phyloP scores from a whole-genome alignment of 1,140 invertebrate species.

The Ceratina australensis region DNA sequence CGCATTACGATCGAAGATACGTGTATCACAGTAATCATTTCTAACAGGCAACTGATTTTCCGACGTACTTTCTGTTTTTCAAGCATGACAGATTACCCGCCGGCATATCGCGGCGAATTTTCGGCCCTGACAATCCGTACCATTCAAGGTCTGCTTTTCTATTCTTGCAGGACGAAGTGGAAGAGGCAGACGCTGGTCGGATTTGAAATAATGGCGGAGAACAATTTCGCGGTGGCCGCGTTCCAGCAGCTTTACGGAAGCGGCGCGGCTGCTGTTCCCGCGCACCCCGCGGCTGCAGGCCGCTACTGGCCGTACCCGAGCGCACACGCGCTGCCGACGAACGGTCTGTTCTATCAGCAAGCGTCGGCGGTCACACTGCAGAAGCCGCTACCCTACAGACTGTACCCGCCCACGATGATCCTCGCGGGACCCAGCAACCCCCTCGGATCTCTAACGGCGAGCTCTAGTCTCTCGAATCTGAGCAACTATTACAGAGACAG shows the following conservation, averaged over 20 bases:
- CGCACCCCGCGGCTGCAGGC: constrained; percentile 84
- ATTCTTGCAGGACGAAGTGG: constrained; percentile 97
- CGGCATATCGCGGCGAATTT: neutral
- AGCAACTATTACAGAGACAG: constrained; percentile 84
- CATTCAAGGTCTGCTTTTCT: neutral
- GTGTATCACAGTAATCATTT: too few relatives aligned
- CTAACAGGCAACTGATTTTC: too few relatives aligned
- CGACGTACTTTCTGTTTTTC: too few relatives aligned
- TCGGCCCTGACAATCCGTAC: neutral
- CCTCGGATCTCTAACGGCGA: constrained; percentile 81
- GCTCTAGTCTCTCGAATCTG: constrained; percentile 82
- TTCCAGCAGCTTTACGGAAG: constrained; percentile 94
- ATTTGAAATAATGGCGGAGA: constrained; percentile 96
- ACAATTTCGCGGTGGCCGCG: constrained; percentile 97
- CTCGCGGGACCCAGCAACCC: constrained; percentile 83
- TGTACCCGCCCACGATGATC: constrained; percentile 83
- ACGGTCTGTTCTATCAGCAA: constrained; percentile 90
- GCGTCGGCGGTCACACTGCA: constrained; percentile 87
- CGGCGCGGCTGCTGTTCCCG: constrained; percentile 72
- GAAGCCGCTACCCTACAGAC: constrained; percentile 92
- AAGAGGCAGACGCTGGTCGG: constrained; percentile 99
- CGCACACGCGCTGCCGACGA: constrained; percentile 83
- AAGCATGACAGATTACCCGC: too few relatives aligned
- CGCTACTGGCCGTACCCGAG: constrained; percentile 82
- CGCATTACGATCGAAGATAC: too few relatives aligned